Evolutionary conservation across 2,888 invertebrate species (phyloP).

Genomic region (Cerastoderma edule): DNA sequence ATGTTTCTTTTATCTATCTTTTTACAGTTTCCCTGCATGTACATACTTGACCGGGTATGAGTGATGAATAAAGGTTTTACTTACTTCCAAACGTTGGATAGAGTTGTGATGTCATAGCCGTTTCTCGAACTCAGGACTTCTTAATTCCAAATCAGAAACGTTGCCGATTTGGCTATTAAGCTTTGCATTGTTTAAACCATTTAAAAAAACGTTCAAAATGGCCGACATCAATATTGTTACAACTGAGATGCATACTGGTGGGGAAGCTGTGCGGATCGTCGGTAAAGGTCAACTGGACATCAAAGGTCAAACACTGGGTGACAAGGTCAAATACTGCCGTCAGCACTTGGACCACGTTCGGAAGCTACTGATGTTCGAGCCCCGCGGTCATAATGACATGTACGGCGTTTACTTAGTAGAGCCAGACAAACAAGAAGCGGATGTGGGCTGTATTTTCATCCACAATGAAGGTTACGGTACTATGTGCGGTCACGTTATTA

Average conservation of each 20-base stretch:
- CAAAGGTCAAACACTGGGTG: constrained; percentile 78
- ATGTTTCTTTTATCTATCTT: too few relatives aligned
- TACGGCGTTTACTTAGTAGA: constrained; percentile 82
- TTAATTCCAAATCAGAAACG: too few relatives aligned
- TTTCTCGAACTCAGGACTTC: too few relatives aligned
- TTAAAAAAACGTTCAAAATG: too few relatives aligned
- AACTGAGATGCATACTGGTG: constrained; percentile 83
- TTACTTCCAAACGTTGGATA: too few relatives aligned
- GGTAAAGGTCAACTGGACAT: constrained; percentile 78
- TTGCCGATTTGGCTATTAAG: too few relatives aligned
- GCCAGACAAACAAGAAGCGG: constrained; percentile 75
- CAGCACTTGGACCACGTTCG: constrained; percentile 76
- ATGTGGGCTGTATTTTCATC: constrained; percentile 81
- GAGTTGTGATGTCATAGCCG: too few relatives aligned
- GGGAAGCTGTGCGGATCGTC: constrained; percentile 83
- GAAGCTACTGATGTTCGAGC: constrained; percentile 82
- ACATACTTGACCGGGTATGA: too few relatives aligned
- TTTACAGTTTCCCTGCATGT: too few relatives aligned
- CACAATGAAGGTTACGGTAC: constrained; percentile 83
- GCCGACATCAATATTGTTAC: background rate
- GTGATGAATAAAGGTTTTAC: too few relatives aligned
- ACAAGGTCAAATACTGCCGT: constrained; percentile 75
- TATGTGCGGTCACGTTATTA: constrained; percentile 84
- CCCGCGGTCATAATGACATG: constrained; percentile 84
- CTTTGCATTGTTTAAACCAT: too few relatives aligned